These are phyloP conservation scores for Triplophysa siluroides DNA, from an alignment of 2,113 vertebrate species.

Conservation along the genomic window DNA sequence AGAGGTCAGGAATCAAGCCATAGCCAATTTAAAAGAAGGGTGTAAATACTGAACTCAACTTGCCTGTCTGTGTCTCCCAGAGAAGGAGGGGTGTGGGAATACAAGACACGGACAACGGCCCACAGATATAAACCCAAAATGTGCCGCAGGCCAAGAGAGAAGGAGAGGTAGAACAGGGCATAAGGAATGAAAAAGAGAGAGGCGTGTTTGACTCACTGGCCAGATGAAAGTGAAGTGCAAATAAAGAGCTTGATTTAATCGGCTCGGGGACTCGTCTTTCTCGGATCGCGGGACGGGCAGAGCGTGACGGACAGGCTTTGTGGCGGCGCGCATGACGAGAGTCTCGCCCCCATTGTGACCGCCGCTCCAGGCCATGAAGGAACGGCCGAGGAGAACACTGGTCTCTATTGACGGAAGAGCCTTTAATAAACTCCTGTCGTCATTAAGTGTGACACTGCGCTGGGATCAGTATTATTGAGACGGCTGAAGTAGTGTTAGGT, in stretches of 20 bases:
- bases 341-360: conserved; percentile 81
- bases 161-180: conserved; percentile 44
- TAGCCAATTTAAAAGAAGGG: conserved; percentile 16
- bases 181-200: conserved; percentile 71
- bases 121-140: conserved; percentile 84
- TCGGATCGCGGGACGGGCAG: conserved; percentile 70
- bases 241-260: conserved; percentile 98
- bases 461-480: conserved; percentile 75
- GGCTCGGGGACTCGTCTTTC: conserved; percentile 79
- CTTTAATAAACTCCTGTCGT: conserved; percentile 73
- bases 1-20: conserved; percentile 26
- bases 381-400: conserved; percentile 86
- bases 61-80: conserved; percentile 32
- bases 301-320: conserved; percentile 78
- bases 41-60: conserved; percentile 50
- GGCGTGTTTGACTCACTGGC: conserved; percentile 77
- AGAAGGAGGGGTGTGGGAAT: conserved; percentile 15
- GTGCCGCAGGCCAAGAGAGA: conserved; percentile 73
- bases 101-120: conserved; percentile 47
- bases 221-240: conserved; percentile 95
- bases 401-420: conserved; percentile 80
- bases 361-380: conserved; percentile 85
- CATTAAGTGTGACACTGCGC: conserved; percentile 76
- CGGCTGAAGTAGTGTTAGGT: conserved; percentile 67
- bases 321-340: conserved; percentile 79